Percentiles rank a stretch among this genome's conserved stretches.
phyloP scores from a whole-genome alignment of 2,888 invertebrate genomes.

The Hemithea aestivaria region DNA sequence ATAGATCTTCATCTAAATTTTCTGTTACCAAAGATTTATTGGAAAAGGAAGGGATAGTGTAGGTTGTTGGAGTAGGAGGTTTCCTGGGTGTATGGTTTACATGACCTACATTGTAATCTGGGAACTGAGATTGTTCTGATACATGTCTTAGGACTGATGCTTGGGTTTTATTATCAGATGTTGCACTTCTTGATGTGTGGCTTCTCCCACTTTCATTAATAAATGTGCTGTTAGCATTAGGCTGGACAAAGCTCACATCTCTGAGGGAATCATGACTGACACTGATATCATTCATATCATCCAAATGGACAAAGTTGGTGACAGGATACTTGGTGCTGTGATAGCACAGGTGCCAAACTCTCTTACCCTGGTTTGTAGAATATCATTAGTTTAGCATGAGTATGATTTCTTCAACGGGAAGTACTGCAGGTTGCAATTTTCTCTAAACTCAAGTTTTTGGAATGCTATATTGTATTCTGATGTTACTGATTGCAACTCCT shows the following conservation, averaged over 20 bases:
- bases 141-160: slow-evolving; percentile 13
- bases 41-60: slow-evolving; percentile 49
- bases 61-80: slow-evolving; percentile 58
- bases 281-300: slow-evolving; percentile 52
- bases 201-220: slow-evolving; percentile 20
- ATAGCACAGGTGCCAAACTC: slow-evolving; percentile 67
- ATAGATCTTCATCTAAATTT: slow-evolving; percentile 43
- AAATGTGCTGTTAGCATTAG: slow-evolving; percentile 50
- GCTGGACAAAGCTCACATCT: slow-evolving; percentile 33
- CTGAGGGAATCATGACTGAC: slow-evolving; percentile 28
- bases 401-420: slow-evolving; percentile 38
- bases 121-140: slow-evolving; percentile 17
- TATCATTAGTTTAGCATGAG: slow-evolving; percentile 43
- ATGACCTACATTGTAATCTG: slow-evolving; percentile 50
- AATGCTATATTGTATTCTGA: slow-evolving; percentile 52
- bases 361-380: slow-evolving; percentile 58
- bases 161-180: slow-evolving; percentile 12
- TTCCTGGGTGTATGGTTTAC: slow-evolving; percentile 61
- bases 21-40: slow-evolving; percentile 33
- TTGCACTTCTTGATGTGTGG: slow-evolving; percentile 18
- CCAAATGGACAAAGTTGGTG: slow-evolving; percentile 58
- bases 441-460: slow-evolving; percentile 61
- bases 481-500: slow-evolving; percentile 51
- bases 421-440: slow-evolving; percentile 44
- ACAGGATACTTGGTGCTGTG: slow-evolving; percentile 64